These are phyloP conservation scores for Chrysopilus asiliformis DNA, from an alignment of 2,888 invertebrate genomes.

Conservation along the genomic window DNA sequence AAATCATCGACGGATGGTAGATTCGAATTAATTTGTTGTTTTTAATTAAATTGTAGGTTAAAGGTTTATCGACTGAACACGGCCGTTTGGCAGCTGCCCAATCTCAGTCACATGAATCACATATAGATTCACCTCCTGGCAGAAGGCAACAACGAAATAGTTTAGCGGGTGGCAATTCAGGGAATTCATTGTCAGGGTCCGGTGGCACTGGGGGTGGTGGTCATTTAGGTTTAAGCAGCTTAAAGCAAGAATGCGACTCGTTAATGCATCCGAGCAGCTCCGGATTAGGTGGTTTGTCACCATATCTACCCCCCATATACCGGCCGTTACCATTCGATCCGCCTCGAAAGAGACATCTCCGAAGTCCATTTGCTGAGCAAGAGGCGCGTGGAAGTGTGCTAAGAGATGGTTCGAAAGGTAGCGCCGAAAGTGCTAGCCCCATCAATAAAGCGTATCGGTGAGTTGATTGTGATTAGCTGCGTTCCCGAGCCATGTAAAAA, in stretches of 20 bases:
- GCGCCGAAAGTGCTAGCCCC: slow-evolving; percentile 37
- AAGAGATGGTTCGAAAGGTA: slow-evolving; percentile 42
- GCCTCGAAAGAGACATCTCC: slow-evolving; percentile 42
- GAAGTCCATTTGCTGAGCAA: slow-evolving; percentile 38
- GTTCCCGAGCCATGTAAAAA: too few relatives aligned
- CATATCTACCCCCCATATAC: slow-evolving; percentile 35
- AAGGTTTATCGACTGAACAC: slow-evolving; percentile 64
- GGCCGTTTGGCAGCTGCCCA: slow-evolving; percentile 38
- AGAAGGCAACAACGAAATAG: slow-evolving; percentile 35
- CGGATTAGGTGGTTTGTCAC: slow-evolving; percentile 29
- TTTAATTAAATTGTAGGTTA: slow-evolving; percentile 40
- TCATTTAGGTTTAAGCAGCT: slow-evolving; percentile 23
- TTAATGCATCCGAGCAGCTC: slow-evolving; percentile 33
- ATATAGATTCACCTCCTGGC: slow-evolving; percentile 35
- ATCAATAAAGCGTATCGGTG: slow-evolving; percentile 32
- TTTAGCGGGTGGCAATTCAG: slow-evolving; percentile 18
- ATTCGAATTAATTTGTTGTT: not conserved
- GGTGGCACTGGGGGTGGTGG: slow-evolving; percentile 23
- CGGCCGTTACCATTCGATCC: slow-evolving; percentile 36
- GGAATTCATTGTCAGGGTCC: slow-evolving; percentile 26
- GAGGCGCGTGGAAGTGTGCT: slow-evolving; percentile 50
- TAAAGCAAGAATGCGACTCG: slow-evolving; percentile 37
- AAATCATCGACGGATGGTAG: too few relatives aligned
- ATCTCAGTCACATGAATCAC: slow-evolving; percentile 30
- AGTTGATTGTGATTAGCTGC: too few relatives aligned